phyloP scores from a whole-genome alignment of 2,888 invertebrate species.

The Brachyptera risi region DNA sequence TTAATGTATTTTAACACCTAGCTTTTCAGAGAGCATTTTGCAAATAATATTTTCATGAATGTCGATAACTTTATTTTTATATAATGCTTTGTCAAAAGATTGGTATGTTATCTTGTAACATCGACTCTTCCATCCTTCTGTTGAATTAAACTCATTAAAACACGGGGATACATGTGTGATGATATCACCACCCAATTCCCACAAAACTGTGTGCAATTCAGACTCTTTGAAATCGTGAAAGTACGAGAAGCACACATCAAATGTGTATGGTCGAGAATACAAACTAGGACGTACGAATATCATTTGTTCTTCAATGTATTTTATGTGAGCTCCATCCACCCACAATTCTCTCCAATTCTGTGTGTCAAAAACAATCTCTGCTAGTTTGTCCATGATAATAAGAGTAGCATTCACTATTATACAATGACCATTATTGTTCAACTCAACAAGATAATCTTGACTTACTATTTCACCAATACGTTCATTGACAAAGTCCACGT shows the following conservation, averaged over 20 bases:
- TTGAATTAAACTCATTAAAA: constrained; percentile 39
- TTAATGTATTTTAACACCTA: constrained; percentile 20
- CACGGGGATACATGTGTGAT: constrained; percentile 40
- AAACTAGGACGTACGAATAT: constrained; percentile 26
- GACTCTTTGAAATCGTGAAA: constrained; percentile 19
- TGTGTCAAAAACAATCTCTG: constrained; percentile 27
- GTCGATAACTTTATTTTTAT: constrained; percentile 41
- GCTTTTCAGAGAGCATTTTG: constrained; percentile 34
- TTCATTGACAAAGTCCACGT: too few species aligned
- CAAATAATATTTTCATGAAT: constrained; percentile 42
- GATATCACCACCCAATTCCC: constrained; percentile 41
- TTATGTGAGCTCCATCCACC: constrained; percentile 18
- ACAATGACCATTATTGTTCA: background rate
- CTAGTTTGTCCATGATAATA: constrained; percentile 24
- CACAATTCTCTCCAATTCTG: constrained; percentile 35
- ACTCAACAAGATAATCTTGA: too few species aligned
- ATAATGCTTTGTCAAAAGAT: constrained; percentile 42
- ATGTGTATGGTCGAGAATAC: constrained; percentile 38
- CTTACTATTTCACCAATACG: too few species aligned
- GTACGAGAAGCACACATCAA: constrained; percentile 42
- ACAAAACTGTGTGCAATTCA: constrained; percentile 40
- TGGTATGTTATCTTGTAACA: constrained; percentile 44
- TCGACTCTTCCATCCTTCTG: constrained; percentile 37
- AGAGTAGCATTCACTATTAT: background rate
- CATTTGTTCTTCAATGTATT: background rate